phyloP scores from a whole-genome alignment of 2,888 invertebrate species.

The Melipona beecheii region DNA sequence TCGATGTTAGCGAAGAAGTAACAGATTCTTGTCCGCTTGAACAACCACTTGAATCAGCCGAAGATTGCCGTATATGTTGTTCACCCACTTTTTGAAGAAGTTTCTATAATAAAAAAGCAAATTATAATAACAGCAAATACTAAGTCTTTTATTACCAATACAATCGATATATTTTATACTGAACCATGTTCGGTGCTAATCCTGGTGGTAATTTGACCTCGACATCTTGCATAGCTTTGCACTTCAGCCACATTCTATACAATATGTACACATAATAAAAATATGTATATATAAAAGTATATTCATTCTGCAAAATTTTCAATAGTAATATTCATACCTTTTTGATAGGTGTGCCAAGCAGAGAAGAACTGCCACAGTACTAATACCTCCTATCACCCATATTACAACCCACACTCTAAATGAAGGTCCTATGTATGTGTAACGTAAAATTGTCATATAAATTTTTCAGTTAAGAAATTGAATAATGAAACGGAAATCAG shows the following conservation, averaged over 20 bases:
- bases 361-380: constrained; percentile 71
- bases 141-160: background rate
- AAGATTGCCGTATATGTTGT: constrained; percentile 81
- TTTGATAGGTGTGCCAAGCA: constrained; percentile 77
- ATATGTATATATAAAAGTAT: background rate
- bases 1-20: constrained; percentile 85
- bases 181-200: constrained; percentile 84
- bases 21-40: constrained; percentile 86
- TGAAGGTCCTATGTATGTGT: constrained; percentile 73
- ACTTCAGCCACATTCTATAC: constrained; percentile 86
- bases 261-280: constrained; percentile 64
- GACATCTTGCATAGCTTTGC: constrained; percentile 88
- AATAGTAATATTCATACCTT: constrained; percentile 67
- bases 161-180: background rate
- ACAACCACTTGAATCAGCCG: constrained; percentile 86
- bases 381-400: constrained; percentile 77
- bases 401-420: constrained; percentile 74
- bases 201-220: constrained; percentile 89
- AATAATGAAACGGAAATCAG: constrained; percentile 6
- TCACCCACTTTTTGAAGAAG: constrained; percentile 82
- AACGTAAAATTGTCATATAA: constrained; percentile 17
- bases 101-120: constrained; percentile 70
- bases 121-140: background rate
- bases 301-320: constrained; percentile 3
- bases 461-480: background rate